Base-by-base conservation (phyloP, 2,113 vertebrate genomes). In the Oreochromis niloticus region DNA sequence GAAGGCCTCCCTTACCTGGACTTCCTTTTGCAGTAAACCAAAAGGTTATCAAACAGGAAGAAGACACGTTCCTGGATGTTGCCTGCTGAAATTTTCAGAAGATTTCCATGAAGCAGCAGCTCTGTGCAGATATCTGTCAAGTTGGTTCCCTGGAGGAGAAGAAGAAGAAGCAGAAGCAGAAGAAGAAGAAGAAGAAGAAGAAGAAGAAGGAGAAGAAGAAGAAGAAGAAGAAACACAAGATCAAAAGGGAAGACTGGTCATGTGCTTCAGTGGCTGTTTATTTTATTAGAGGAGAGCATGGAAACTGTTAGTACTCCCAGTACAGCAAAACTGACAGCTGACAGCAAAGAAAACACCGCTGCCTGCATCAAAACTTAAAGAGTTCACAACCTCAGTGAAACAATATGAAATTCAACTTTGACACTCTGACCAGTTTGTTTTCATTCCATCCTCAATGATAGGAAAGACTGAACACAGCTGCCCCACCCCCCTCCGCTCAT, bases 21-120 rank as follows among this genome's bases (percentile, higher is more conserved):
- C 93, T 99, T 99, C 93, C 98, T 97, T 96, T 99, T 99, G 92
- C 98, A 99, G 91, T 99, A 99, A 87, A 99, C 98, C 13, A 99
- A 94, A 39, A 99, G 97, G 95, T 98, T 99, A 96, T 99, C 99
- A 1, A 99, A 99, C n/a, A 99, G 96, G 94, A 99, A 99, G 95
- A 99, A 99, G 92, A 98, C 97, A 10, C 99, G 96, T 87, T 99
- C 98, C 92, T 99, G 99, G 92, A 99, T 99, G 89, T 99, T 99
- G 88, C 98, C 99, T 0, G 98, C 99, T 1, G 98, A 99, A 94
- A 99, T 99, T 96, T 99, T 99, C 85, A 99, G 96, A 87, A 99
- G 94, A 88, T 97, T 98, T 46, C 99, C 98, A 83, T 99, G 98
- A 9, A 99, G 97, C 46, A 99, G 97, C 61, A 99, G 95, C 90